A percentile compares a stretch with the other conserved stretches of the same genome.
Conservation (phyloP, 2,797 vertebrate species). For the Macroramphosus scolopax region DNA sequence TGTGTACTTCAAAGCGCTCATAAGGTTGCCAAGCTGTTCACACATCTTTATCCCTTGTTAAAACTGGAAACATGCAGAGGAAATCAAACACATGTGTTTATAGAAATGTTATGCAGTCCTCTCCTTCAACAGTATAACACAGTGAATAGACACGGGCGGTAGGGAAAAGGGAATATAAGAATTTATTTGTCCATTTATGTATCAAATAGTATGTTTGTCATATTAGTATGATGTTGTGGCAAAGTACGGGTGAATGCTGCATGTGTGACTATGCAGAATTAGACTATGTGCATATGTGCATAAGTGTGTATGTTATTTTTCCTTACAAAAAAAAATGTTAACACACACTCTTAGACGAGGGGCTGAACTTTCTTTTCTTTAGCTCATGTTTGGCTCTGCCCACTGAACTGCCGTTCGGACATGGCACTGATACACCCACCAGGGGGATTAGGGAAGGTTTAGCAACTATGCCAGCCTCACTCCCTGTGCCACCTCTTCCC, state of each 20-base stretch:
- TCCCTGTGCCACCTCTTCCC: slow-evolving; percentile 71
- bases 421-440: slow-evolving; percentile 68
- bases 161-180: too few relatives aligned
- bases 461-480: slow-evolving; percentile 65
- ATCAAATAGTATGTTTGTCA: too few relatives aligned
- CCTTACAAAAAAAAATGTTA: too few relatives aligned
- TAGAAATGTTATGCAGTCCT: slow-evolving; percentile 29
- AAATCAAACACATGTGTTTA: slow-evolving; percentile 50
- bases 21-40: slow-evolving; percentile 71
- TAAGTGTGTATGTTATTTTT: too few relatives aligned
- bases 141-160: too few relatives aligned
- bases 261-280: too few relatives aligned
- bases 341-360: slow-evolving; percentile 30
- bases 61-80: slow-evolving; percentile 52
- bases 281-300: not conserved
- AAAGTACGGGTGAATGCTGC: too few relatives aligned
- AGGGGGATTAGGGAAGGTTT: slow-evolving; percentile 74
- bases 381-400: slow-evolving; percentile 40
- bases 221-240: too few relatives aligned
- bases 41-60: slow-evolving; percentile 55
- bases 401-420: slow-evolving; percentile 53
- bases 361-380: slow-evolving; percentile 59
- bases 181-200: too few relatives aligned
- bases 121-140: slow-evolving; percentile 7
- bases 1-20: slow-evolving; percentile 68